Base-by-base conservation (phyloP, 2,888 invertebrate genomes). In the Spicauda simplicius region DNA sequence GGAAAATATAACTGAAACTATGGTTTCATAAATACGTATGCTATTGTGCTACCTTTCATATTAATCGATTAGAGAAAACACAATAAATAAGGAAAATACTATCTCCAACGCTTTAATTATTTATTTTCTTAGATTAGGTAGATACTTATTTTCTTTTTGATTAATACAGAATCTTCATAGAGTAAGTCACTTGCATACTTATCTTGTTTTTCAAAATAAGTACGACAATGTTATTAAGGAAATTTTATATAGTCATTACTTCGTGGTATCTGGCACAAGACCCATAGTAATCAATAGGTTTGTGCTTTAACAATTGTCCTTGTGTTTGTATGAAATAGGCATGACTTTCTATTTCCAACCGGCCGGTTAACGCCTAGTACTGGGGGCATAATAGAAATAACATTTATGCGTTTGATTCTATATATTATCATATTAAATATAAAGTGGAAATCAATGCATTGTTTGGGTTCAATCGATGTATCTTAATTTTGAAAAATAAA, bases 261-360 rank as follows among this genome's bases (percentile, higher is more conserved):
- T 64, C 57, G 52, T 52, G 52, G 57, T 57, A 64, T 64, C 64
- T 58, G 41, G 57, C 64, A 57, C 64, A 57, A 64, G 20, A 64
- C 41, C 52, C 57, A 64, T 52, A 64, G 64, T 37, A 53, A 58
- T 64, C 53, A 58, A 64, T 57, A 57, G 57, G 45, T 45, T 45
- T 45, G 45, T 64, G 58, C 58, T 58, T 58, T 50, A 53, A 64
- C 64, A 64, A 64, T 64, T 64, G 64, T 64, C 64, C 64, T 64
- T 64, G 64, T 64, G 25, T 63, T 54, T 54, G 63, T 56, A 58
- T 64, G 64, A 64, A 45, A 45, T 45, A 45, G 45, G n/a, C n/a
- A 45, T 45, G 45, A 45, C 64, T 58, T 64, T 64, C 64, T 64
- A 64, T 64, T 64, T 52, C 64, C 16, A 64, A 57, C 64, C 64